Percentiles rank a stretch among this genome's conserved stretches.
These are phyloP conservation scores for Macrophya annulata DNA, from an alignment of 2,888 invertebrate species.

Conservation along the genomic window DNA sequence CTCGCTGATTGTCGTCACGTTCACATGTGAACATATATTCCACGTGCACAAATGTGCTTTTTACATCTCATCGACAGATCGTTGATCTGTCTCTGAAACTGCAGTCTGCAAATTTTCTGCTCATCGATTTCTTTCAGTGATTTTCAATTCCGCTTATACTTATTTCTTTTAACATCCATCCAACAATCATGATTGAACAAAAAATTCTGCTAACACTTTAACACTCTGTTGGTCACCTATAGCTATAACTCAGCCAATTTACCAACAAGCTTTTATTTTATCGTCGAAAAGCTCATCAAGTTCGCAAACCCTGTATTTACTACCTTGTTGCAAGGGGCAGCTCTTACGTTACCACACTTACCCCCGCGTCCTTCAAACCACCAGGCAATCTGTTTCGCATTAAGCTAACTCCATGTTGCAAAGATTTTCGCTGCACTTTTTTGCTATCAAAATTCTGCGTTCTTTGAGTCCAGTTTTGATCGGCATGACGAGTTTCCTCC, in stretches of 20 bases:
- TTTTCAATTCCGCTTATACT: background rate
- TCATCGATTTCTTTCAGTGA: background rate
- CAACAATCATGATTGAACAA: background rate
- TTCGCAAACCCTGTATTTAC: background rate
- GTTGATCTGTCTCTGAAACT: background rate
- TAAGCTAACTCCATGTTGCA: background rate
- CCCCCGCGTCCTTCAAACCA: background rate
- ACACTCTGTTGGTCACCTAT: background rate
- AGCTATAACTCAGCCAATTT: background rate
- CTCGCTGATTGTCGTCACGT: background rate
- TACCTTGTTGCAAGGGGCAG: background rate
- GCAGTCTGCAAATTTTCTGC: background rate
- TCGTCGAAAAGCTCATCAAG: slow-evolving; percentile 24
- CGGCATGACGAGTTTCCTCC: background rate
- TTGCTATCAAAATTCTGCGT: no score
- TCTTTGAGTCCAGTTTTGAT: no score
- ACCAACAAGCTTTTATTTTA: slow-evolving; percentile 4
- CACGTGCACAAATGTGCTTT: background rate
- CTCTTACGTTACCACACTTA: background rate
- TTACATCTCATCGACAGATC: background rate
- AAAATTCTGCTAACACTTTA: background rate
- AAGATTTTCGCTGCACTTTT: slow-evolving; percentile 10
- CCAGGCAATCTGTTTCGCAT: slow-evolving; percentile 42
- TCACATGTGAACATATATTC: background rate
- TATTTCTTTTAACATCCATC: background rate